Percentiles rank a stretch among this genome's conserved stretches.
phyloP scores from a whole-genome alignment of 2,797 vertebrate species.

The Staurois parvus region DNA sequence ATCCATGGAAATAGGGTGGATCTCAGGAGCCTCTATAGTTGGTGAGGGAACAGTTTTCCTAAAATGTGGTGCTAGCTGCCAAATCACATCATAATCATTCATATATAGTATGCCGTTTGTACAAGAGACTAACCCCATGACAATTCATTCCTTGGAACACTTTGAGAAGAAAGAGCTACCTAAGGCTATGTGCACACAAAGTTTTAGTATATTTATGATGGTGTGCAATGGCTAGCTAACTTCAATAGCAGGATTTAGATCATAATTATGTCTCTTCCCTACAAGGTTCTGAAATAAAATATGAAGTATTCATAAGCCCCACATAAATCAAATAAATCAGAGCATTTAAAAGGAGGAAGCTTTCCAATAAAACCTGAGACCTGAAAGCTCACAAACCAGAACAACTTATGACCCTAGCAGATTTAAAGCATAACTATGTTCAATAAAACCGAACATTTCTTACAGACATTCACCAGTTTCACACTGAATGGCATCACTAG shows the following conservation, averaged over 20 bases:
- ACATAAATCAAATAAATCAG: background rate
- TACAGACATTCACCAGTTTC: too few species aligned
- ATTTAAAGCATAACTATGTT: too few species aligned
- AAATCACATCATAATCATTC: slow-evolving; percentile 56
- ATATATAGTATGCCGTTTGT: slow-evolving; percentile 35
- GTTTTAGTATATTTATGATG: slow-evolving; percentile 26
- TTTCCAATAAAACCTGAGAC: too few species aligned
- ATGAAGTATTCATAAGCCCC: background rate
- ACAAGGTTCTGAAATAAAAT: background rate
- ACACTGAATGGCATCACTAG: too few species aligned
- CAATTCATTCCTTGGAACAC: slow-evolving; percentile 28
- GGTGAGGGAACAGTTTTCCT: slow-evolving; percentile 41
- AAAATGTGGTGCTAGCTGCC: slow-evolving; percentile 34
- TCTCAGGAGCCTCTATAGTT: slow-evolving; percentile 35
- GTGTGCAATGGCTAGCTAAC: background rate
- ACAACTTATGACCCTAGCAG: too few species aligned
- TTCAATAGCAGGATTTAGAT: slow-evolving; percentile 7
- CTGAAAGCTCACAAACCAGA: too few species aligned
- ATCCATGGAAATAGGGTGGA: slow-evolving; percentile 60
- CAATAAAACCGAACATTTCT: too few species aligned
- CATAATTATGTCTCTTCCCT: slow-evolving; percentile 16
- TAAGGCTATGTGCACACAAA: slow-evolving; percentile 19
- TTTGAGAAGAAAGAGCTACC: slow-evolving; percentile 37
- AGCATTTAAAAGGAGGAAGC: too few species aligned
- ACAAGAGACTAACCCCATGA: slow-evolving; percentile 9